These are phyloP conservation scores for Lutraria lutraria DNA, from an alignment of 2,888 invertebrate species.

Conservation along the genomic window DNA sequence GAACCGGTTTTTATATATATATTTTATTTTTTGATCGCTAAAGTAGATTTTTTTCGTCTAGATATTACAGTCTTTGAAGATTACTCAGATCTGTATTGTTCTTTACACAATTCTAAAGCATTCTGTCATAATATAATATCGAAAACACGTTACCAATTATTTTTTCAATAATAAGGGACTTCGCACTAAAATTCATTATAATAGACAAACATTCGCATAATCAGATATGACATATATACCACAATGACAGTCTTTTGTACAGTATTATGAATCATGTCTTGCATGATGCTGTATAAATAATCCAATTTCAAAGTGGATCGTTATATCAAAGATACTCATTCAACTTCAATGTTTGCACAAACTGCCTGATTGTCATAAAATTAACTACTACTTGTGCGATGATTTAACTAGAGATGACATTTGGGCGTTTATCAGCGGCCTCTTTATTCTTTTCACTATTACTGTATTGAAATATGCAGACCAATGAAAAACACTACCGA, in stretches of 20 bases:
- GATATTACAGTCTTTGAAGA: too few species aligned
- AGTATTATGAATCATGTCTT: not conserved
- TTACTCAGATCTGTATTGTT: too few species aligned
- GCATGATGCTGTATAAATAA: not conserved
- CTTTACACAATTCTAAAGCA: too few species aligned
- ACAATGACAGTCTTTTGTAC: not conserved
- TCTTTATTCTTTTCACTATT: not conserved
- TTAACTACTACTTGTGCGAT: not conserved
- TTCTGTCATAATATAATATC: too few species aligned
- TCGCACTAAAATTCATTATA: not conserved
- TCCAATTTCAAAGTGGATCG: not conserved
- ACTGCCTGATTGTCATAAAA: not conserved
- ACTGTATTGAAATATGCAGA: not conserved
- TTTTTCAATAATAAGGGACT: not conserved
- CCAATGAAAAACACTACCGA: not conserved
- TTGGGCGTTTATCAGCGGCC: not conserved
- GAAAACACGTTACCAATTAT: too few species aligned
- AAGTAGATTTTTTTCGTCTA: too few species aligned
- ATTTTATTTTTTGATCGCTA: too few species aligned
- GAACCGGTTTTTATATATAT: too few species aligned
- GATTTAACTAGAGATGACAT: not conserved
- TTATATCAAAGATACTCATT: not conserved
- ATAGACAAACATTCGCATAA: not conserved
- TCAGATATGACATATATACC: not conserved
- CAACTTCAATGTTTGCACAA: not conserved